phyloP scores from a whole-genome alignment of 1,140 invertebrate genomes.

The Hylaeus anthracinus region DNA sequence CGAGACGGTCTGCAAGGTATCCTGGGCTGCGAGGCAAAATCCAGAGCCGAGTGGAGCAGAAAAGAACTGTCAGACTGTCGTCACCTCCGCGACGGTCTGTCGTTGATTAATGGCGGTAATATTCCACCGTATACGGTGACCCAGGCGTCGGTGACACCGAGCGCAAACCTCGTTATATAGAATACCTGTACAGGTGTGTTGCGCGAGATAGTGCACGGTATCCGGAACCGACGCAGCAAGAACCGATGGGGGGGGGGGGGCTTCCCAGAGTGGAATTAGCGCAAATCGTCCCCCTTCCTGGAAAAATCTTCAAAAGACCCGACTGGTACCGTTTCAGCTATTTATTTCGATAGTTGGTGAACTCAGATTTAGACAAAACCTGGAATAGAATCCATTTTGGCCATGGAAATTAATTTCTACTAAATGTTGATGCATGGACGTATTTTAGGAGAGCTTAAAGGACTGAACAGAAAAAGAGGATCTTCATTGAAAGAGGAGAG shows the following conservation, averaged over 20 bases:
- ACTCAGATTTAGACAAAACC: too few species aligned
- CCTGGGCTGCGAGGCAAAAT: constrained; percentile 41
- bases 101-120: constrained; percentile 68
- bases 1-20: constrained; percentile 27
- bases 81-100: constrained; percentile 63
- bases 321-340: too few species aligned
- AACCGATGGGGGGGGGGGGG: constrained; percentile 12
- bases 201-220: constrained; percentile 15
- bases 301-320: constrained; percentile 20
- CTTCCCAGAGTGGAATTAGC: constrained; percentile 46
- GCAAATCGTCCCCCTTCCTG: constrained; percentile 46
- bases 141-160: constrained; percentile 46
- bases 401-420: too few species aligned
- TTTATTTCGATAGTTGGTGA: too few species aligned
- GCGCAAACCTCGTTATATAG: constrained; percentile 47
- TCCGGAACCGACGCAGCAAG: constrained; percentile 46
- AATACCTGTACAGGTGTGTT: constrained; percentile 28
- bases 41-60: constrained; percentile 60
- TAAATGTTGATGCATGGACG: too few species aligned
- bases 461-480: too few species aligned
- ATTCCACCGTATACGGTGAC: constrained; percentile 66
- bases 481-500: too few species aligned
- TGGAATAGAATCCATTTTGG: too few species aligned
- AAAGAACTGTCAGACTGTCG: constrained; percentile 67
- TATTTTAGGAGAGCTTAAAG: too few species aligned